These are phyloP conservation scores for Zonotrichia albicollis DNA, from an alignment of 2,797 vertebrate genomes.

Conservation along the genomic window DNA sequence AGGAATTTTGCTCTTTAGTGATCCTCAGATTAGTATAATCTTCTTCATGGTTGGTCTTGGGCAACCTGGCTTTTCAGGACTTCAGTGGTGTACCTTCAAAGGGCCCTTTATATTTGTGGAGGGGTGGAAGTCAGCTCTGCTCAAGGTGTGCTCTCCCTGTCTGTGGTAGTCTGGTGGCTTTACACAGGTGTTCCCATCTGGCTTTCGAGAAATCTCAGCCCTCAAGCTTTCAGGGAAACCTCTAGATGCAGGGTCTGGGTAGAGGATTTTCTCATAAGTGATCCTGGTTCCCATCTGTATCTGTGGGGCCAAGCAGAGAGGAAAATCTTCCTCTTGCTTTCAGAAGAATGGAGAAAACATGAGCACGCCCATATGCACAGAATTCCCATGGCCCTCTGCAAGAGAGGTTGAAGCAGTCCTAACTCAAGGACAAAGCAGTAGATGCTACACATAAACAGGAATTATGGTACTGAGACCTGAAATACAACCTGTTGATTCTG, in stretches of 20 bases:
- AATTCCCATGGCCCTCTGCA: not conserved
- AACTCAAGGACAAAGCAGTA: not conserved
- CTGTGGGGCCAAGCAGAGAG: not conserved
- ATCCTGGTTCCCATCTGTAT: not conserved
- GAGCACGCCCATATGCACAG: not conserved
- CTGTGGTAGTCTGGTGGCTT: not conserved
- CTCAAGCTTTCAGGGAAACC: not conserved
- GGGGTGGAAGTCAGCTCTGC: not conserved
- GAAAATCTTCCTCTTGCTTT: not conserved
- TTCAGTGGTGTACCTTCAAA: not conserved
- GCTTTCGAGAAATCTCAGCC: not conserved
- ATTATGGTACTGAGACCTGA: not conserved
- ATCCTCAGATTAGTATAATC: constrained; percentile 22
- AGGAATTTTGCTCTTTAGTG: constrained; percentile 19
- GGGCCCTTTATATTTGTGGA: not conserved
- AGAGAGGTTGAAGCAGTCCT: not conserved
- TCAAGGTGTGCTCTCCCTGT: not conserved
- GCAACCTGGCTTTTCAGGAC: constrained; percentile 28
- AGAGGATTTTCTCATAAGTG: not conserved
- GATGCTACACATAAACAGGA: not conserved
- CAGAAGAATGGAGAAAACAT: not conserved
- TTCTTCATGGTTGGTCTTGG: not conserved
- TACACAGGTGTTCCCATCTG: not conserved
- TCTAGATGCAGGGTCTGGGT: not conserved
- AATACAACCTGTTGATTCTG: not conserved